A percentile compares a stretch with the other conserved stretches of the same genome.
These are phyloP conservation scores for Meleagris gallopavo DNA, from an alignment of 2,113 vertebrate species.

Conservation along the genomic window DNA sequence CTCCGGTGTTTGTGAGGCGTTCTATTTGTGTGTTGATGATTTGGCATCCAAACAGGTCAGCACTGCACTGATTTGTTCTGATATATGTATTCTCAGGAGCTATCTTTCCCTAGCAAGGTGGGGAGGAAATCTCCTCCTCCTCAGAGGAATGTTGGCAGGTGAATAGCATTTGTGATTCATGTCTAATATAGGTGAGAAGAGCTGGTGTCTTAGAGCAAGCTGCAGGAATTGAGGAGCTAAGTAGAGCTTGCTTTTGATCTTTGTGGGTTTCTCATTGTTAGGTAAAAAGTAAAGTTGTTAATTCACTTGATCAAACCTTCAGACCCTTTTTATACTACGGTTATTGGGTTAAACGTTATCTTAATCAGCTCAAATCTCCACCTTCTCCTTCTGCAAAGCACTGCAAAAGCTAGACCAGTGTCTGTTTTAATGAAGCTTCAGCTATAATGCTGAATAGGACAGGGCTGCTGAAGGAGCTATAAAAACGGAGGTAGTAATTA, in stretches of 20 bases:
- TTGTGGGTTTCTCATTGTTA: slow-evolving; percentile 13
- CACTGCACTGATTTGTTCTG: slow-evolving; percentile 48
- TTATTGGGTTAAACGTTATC: slow-evolving; percentile 17
- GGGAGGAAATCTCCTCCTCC: slow-evolving; percentile 1
- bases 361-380: slow-evolving; percentile 10
- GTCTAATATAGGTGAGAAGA: slow-evolving; percentile 27
- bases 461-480: background rate
- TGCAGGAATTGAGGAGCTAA: slow-evolving; percentile 36
- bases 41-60: slow-evolving; percentile 53
- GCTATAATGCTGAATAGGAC: background rate
- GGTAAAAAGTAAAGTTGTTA: slow-evolving; percentile 44
- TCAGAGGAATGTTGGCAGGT: slow-evolving; percentile 23
- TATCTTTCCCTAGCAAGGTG: background rate
- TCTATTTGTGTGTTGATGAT: slow-evolving; percentile 49
- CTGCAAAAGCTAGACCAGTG: background rate
- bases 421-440: background rate
- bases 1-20: slow-evolving; percentile 6
- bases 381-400: background rate
- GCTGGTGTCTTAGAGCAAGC: slow-evolving; percentile 29
- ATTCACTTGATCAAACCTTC: slow-evolving; percentile 26
- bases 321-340: background rate
- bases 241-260: slow-evolving; percentile 37
- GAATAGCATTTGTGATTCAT: slow-evolving; percentile 49
- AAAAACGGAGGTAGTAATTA: background rate
- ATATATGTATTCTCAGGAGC: slow-evolving; percentile 14